Base-by-base conservation (phyloP, 1,140 invertebrate species). In the Goniozus legneri region DNA sequence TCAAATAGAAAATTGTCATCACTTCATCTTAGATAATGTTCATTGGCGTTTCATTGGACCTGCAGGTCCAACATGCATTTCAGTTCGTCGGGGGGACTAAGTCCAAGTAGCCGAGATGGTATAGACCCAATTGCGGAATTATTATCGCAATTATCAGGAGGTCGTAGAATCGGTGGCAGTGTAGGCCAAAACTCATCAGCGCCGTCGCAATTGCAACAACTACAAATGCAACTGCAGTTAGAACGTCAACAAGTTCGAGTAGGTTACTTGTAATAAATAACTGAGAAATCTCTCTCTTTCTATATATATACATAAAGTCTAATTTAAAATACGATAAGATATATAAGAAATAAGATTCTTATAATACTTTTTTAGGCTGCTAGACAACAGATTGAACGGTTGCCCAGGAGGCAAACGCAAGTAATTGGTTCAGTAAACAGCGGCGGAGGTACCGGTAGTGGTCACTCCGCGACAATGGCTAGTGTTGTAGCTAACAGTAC, bases 61-160 rank as follows among this genome's bases (percentile, higher is more conserved):
- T 64, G 77, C 52, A 77, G 84, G 63, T 86, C 88, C 60, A 95
- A 95, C 71, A 94, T 95, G 89, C 91, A 94, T 79, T 92, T 92
- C 60, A 86, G 86, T 75, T 84, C 86, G 55, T 85, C 89, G 55
- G 87, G 88, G 60, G 89, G 88, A 38, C 79, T 92, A 36, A 92
- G 89, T 57, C 87, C 87, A 48, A 90, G 89, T 60, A 89, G 86
- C 65, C 85, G 91, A 58, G 94, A 97, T 68, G 84, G 89, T 55
- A 84, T 85, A 52, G 94, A 97, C 82, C 93, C 94, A 41, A 97
- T 97, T 58, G 90, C 91, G 31, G 92, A 97, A 79, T 79, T 96
- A 52, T 77, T 96, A 44, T 93, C 91, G 40, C 92, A 95, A 76
- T 80, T 97, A 62, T 93, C 91, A 18, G 92, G 91, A 51, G 91